Conservation (phyloP, 2,888 invertebrate genomes). For the Serripes groenlandicus region DNA sequence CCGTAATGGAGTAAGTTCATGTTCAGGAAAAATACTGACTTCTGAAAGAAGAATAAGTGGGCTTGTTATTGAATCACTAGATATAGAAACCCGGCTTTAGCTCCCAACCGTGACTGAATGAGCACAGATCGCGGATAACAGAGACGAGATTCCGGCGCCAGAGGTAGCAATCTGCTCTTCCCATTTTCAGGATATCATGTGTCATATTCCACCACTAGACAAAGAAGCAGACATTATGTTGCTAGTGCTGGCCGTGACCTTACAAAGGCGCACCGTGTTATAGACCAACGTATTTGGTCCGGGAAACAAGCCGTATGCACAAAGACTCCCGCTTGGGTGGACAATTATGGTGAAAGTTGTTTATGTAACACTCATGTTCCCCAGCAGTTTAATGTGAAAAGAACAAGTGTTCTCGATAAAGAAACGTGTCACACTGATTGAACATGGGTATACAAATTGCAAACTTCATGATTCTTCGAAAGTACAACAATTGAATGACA, state of each 20-base stretch:
- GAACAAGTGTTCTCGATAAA: no score
- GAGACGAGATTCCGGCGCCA: slow-evolving; percentile 21
- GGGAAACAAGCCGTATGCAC: no score
- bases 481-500: no score
- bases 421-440: no score
- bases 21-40: slow-evolving; percentile 14
- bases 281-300: no score
- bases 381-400: no score
- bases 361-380: no score
- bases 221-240: slow-evolving; percentile 5
- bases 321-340: no score
- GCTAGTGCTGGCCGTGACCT: slow-evolving; percentile 38
- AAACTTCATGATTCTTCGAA: no score
- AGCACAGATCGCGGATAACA: slow-evolving; percentile 2
- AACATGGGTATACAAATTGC: no score
- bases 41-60: slow-evolving; percentile 17
- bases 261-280: slow-evolving; percentile 36
- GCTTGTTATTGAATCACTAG: slow-evolving; percentile 22
- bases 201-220: slow-evolving; percentile 17
- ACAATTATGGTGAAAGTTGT: no score
- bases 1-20: slow-evolving; percentile 25
- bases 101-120: slow-evolving; percentile 30
- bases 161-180: slow-evolving; percentile 5
- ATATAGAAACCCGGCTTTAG: slow-evolving; percentile 8
- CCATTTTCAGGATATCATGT: slow-evolving; percentile 20